phyloP scores from a whole-genome alignment of 2,888 invertebrate genomes.

The Scaptomyza caliginosa region DNA sequence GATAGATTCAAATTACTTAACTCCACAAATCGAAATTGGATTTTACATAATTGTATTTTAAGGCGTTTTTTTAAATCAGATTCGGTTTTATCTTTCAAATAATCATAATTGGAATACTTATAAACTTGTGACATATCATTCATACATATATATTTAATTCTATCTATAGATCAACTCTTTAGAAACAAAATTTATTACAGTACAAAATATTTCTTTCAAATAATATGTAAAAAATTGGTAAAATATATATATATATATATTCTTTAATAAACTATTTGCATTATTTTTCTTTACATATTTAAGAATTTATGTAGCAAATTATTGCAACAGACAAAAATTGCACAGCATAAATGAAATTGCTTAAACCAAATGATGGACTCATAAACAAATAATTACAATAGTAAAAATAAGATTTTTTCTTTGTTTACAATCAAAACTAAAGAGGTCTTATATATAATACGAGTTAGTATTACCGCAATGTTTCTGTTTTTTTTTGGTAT shows the following conservation, averaged over 20 bases:
- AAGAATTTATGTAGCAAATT: conserved; percentile 2
- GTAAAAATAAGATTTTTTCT: conserved; percentile 28
- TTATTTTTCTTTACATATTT: background rate
- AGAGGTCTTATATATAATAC: conserved; percentile 48
- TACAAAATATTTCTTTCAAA: background rate
- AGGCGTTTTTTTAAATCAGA: conserved; percentile 43
- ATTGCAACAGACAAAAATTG: conserved; percentile 5
- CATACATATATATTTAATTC: no score
- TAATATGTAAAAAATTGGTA: conserved; percentile 1
- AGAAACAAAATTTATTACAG: background rate
- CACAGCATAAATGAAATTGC: conserved; percentile 15
- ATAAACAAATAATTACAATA: conserved; percentile 30
- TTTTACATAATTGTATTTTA: conserved; percentile 47
- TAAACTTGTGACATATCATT: background rate
- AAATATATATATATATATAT: conserved; percentile 2
- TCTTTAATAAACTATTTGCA: background rate
- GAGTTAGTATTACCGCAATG: conserved; percentile 38
- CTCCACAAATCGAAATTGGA: conserved; percentile 17
- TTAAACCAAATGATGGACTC: conserved; percentile 14
- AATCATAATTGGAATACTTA: background rate
- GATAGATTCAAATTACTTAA: conserved; percentile 44
- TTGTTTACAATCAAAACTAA: conserved; percentile 45
- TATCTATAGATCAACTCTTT: background rate
- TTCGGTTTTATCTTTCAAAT: conserved; percentile 2
- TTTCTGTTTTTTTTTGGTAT: conserved; percentile 58